Percentiles rank a stretch among this genome's conserved stretches.
phyloP scores from a whole-genome alignment of 2,113 vertebrate genomes.

The Myocastor coypus region DNA sequence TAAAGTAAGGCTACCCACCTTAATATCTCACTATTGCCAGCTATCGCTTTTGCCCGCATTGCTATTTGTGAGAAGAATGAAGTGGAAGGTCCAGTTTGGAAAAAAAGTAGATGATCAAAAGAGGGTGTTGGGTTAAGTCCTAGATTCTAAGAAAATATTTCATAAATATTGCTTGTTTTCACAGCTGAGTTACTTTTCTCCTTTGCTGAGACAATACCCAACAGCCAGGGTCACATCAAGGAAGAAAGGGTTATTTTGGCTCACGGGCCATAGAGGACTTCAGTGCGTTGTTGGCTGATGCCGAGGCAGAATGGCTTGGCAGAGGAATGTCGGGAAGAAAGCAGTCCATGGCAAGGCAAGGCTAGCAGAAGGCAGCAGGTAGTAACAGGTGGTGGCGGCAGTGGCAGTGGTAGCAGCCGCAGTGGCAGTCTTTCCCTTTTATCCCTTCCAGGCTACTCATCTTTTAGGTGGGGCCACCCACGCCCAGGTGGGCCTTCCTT shows the following conservation, averaged over 20 bases:
- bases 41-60: neutral
- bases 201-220: neutral
- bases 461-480: neutral
- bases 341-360: neutral
- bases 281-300: neutral
- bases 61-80: slow-evolving; percentile 1
- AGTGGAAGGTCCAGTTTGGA: neutral
- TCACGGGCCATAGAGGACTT: neutral
- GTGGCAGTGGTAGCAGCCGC: neutral
- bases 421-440: neutral
- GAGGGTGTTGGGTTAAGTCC: neutral
- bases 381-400: neutral
- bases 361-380: neutral
- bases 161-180: neutral
- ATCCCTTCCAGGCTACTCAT: neutral
- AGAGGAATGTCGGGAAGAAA: neutral
- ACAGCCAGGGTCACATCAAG: neutral
- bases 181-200: neutral
- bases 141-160: neutral
- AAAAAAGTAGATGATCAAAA: neutral
- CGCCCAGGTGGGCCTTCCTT: neutral
- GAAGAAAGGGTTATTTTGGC: neutral
- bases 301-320: neutral
- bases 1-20: neutral
- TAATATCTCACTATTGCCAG: neutral